Base-by-base conservation (phyloP, 2,797 vertebrate species). In the Chaetodon trifasciatus region DNA sequence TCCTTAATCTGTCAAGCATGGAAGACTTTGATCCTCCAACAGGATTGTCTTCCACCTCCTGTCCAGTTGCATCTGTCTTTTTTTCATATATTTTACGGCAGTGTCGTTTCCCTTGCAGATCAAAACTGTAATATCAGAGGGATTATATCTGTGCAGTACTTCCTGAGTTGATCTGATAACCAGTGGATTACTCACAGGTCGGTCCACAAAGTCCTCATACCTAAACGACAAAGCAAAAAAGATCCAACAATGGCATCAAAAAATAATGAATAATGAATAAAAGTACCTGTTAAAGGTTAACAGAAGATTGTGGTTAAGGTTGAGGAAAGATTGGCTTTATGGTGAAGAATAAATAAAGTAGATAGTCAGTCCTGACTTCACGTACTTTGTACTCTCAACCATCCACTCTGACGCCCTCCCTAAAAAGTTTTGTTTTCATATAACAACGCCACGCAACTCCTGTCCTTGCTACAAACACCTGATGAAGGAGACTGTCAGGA, bases 101-200 rank as follows among this genome's bases (percentile, higher is more conserved):
- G 75, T 75, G 72, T 87, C 72, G 67, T 82, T 83, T 83, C 75
- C 75, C 70, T 50, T 84, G 74, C 28, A 64, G 39, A 84, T 69
- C 73, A 61, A 73, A 84, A 68, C 81, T 70, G 37, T 79, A 65
- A 88, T 84, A 83, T 58, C 63, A 75, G 61, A 67, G 78, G 83
- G 90, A 89, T 93, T 92, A 82, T 74, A 86, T 81, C 85, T 47
- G 42, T 66, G 73, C 78, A 77, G 70, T 83, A 84, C 80, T 68
- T 74, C 60, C 80, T 60, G 73, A 62, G 80, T 79, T 80, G 40
- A 77, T 74, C 76, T 86, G 79, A 88, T 89, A 86, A 81, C 79
- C 76, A 63, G 47, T 75, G 88, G 89, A 93, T 93, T 93, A 87
- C 81, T 85, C 61, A 56, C 50, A 79, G 83, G 69, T 68, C 47